Evolutionary conservation across 2,113 vertebrate species (phyloP).

Genomic region (Phaetusa simplex): DNA sequence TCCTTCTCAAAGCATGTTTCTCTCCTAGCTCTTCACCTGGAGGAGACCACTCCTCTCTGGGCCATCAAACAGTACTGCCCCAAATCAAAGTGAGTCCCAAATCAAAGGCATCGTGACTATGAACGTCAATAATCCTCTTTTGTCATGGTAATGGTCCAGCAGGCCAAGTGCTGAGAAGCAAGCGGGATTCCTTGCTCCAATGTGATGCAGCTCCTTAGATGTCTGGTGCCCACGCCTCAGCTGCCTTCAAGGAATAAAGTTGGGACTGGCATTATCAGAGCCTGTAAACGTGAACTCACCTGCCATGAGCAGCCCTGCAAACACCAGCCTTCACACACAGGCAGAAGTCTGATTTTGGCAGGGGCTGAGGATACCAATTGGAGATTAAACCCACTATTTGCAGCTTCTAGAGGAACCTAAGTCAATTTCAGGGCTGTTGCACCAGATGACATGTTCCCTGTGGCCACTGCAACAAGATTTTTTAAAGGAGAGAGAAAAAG

Average conservation of each 20-base stretch:
- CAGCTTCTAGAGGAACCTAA: background rate
- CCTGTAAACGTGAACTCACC: background rate
- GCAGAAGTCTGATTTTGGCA: background rate
- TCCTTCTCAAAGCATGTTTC: background rate
- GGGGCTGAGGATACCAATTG: background rate
- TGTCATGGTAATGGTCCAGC: constrained; percentile 74
- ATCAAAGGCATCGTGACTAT: constrained; percentile 80
- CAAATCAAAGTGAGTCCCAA: constrained; percentile 70
- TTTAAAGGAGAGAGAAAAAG: background rate
- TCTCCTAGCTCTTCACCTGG: constrained; percentile 53
- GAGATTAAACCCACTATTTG: background rate
- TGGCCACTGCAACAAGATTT: background rate
- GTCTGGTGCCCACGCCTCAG: background rate
- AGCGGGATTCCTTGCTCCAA: background rate
- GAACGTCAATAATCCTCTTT: constrained; percentile 83
- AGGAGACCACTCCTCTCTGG: background rate
- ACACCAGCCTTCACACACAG: background rate
- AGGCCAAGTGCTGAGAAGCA: background rate
- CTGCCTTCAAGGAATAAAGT: background rate
- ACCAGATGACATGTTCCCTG: background rate
- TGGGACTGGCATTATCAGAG: background rate
- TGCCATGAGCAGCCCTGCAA: background rate
- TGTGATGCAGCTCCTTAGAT: background rate
- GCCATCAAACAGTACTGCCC: constrained; percentile 16
- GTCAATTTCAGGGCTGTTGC: background rate